Evolutionary conservation across 2,888 invertebrate species (phyloP), one percentile per base, ranked within the genome.

Genomic region (Boloria euphrosyne): DNA sequence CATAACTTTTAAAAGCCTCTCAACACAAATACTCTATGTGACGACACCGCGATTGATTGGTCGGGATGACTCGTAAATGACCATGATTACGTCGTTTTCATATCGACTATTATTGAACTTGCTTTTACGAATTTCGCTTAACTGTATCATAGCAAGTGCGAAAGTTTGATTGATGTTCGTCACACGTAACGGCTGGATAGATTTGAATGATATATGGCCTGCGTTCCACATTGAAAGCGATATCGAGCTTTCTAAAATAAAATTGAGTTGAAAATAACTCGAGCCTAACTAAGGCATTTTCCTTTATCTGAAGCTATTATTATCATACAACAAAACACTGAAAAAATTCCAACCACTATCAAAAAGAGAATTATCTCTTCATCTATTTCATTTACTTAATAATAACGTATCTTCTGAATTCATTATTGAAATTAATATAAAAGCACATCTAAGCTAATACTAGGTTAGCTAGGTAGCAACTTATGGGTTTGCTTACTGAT

Each of bases 11-110:
- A 17, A 7, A 13, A 14, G 57, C n/a, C 49, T 65, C 62, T 68
- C 17, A 27, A 13, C 44, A 16, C 10, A 43, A 7, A 31, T 68
- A 54, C 53, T 68, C 68, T 65, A 38, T 62, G 43, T 13, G 53
- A 68, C 67, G 53, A 68, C 67, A 67, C 59, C 27, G 52, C 65
- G 68, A 68, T 68, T 58, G 68, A 65, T 59, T 49, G 62, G 62
- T 49, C 58, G 18, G 65, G 62, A 62, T 68, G 68, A 68, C 65
- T 68, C 54, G 68, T 68, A 58, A 68, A 68, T 53, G 65, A 65
- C 47, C 52, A 52, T 58, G 66, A 66, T 58, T 62, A 52, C 57
- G 61, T 65, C 38, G 61, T 68, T 68, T 65, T 62, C 53, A 53
- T 65, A 68, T 65, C 57, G 43, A 43, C 53, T 58, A 62, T 65